phyloP scores from a whole-genome alignment of 2,888 invertebrate genomes.

The Cataglyphis altisquamis region DNA sequence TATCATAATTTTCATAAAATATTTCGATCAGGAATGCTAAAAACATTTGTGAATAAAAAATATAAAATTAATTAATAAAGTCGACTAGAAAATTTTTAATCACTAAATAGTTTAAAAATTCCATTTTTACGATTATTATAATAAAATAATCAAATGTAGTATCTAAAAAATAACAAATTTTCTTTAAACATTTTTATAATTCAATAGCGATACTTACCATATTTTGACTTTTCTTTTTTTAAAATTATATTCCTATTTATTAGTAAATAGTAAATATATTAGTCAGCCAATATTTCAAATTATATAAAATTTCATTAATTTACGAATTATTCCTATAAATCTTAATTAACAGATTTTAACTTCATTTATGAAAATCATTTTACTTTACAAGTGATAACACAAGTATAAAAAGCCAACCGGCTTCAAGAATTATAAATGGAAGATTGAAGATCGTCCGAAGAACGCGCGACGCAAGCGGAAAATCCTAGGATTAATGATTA shows the following conservation, averaged over 20 bases:
- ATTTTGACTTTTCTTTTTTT: not conserved
- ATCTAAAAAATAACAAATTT: constrained; percentile 14
- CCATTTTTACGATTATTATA: not conserved
- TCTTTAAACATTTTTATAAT: constrained; percentile 24
- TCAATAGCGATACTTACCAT: not conserved
- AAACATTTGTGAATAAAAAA: not conserved
- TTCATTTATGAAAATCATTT: not conserved
- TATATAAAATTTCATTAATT: not conserved
- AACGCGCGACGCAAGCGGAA: constrained; percentile 44
- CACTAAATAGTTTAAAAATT: constrained; percentile 19
- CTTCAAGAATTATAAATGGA: constrained; percentile 30
- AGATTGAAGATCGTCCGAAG: constrained; percentile 54
- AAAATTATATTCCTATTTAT: not conserved
- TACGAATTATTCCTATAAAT: not conserved
- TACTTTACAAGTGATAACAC: not conserved
- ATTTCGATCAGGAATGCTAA: not conserved
- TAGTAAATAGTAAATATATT: not conserved
- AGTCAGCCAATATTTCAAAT: not conserved
- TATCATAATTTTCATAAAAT: not conserved
- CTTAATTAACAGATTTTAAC: constrained; percentile 7
- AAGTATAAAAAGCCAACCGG: constrained; percentile 2
- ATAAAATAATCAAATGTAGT: not conserved
- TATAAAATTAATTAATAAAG: constrained; percentile 15
- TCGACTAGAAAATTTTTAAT: constrained; percentile 38
- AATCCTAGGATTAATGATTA: constrained; percentile 62